These are phyloP conservation scores for Euproctis similis DNA, from an alignment of 2,888 invertebrate genomes.

Conservation along the genomic window DNA sequence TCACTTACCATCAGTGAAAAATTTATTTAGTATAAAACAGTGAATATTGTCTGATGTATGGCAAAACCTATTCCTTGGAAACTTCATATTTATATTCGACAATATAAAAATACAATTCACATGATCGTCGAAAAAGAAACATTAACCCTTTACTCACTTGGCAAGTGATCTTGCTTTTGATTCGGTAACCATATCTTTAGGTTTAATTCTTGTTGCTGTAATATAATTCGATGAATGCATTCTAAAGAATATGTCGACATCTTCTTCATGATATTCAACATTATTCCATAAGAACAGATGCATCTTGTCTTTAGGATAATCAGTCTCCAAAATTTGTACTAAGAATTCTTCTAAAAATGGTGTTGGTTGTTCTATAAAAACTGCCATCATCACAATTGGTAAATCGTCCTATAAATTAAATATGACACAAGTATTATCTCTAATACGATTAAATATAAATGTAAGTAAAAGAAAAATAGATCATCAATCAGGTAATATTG, in stretches of 20 bases:
- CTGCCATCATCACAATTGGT: conserved; percentile 81
- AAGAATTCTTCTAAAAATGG: conserved; percentile 96
- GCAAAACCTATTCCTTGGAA: too few relatives aligned
- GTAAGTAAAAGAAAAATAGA: too few relatives aligned
- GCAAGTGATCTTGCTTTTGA: conserved; percentile 87
- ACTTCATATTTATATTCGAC: too few relatives aligned
- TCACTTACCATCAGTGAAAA: too few relatives aligned
- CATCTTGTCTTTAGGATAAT: conserved; percentile 92
- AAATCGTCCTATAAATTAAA: conserved; percentile 73
- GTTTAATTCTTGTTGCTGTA: conserved; percentile 79
- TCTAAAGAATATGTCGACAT: conserved; percentile 79
- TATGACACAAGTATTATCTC: too few relatives aligned
- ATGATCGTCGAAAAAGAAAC: too few relatives aligned
- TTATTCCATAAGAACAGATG: conserved; percentile 90
- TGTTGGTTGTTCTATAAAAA: conserved; percentile 90
- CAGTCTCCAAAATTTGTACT: conserved; percentile 78
- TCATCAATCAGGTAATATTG: too few relatives aligned
- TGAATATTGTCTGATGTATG: too few relatives aligned
- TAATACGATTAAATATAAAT: too few relatives aligned
- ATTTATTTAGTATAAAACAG: too few relatives aligned
- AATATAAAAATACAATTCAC: too few relatives aligned
- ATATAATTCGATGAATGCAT: conserved; percentile 74
- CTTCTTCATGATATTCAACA: conserved; percentile 81
- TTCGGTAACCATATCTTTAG: conserved; percentile 81
- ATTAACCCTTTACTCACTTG: conserved; percentile 87